Base-by-base conservation (phyloP, 1,140 invertebrate genomes). In the Drosophila setifemur region DNA sequence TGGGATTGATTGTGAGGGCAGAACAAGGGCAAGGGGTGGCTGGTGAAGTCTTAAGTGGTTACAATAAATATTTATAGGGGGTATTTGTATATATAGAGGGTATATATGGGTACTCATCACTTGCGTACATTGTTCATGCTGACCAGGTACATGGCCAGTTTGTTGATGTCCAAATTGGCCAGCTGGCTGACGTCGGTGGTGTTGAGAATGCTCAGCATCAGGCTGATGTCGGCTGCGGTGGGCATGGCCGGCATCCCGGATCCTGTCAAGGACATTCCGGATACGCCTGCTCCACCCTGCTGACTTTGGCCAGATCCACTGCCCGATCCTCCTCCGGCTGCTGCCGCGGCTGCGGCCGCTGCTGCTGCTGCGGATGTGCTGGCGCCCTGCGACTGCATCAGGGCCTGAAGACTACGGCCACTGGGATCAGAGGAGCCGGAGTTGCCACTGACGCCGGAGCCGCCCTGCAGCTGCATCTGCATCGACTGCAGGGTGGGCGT, bases 61-160 rank as follows among this genome's bases (percentile, higher is more conserved):
- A 12, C 25, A 44, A 44, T 33, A 42, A 23, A 44, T 19, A 16
- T 40, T 45, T 48, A 9, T 29, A 39, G 35, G 25, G 19, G 23
- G 11, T 53, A 52, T 33, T 12, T 29, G 14, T 28, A 64, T 26
- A 39, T 31, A 74, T 35, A 37, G 14, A 37, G 14, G 28, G 44
- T 31, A 45, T 16, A 53, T 67, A 61, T 28, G 37, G 45, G 70
- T 74, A 79, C 57, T 81, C 60, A 81, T 81, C 76, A 71, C 37
- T 66, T 63, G 76, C 79, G 74, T 89, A 89, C 88, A 89, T 89
- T 90, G 69, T 88, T 90, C 77, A 91, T 92, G 93, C 94, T 93
- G 87, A 95, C 94, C 92, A 95, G 91, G 90, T 95, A 95, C 92
- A 95, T 94, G 71, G 94, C 94, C 66, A 95, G 91, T 86, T 95